A percentile compares a stretch with the other conserved stretches of the same genome.
These are phyloP conservation scores for Aldabrachelys gigantea DNA, from an alignment of 2,113 vertebrate genomes.

Conservation along the genomic window DNA sequence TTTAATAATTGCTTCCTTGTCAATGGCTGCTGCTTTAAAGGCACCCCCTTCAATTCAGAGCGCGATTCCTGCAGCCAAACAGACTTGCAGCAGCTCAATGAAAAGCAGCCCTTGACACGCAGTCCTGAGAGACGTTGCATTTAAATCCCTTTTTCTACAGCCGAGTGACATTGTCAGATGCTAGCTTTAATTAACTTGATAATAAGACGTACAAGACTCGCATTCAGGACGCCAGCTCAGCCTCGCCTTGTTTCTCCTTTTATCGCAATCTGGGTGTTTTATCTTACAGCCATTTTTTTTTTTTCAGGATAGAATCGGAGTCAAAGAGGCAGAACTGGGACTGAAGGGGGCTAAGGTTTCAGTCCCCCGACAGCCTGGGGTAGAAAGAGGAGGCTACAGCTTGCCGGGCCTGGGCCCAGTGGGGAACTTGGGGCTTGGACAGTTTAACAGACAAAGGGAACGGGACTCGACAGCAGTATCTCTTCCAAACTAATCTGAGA, in stretches of 20 bases:
- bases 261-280: slow-evolving; percentile 79
- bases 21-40: slow-evolving; percentile 78
- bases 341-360: neutral
- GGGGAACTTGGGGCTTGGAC: neutral
- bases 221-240: slow-evolving; percentile 86
- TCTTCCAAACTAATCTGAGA: neutral
- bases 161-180: slow-evolving; percentile 99
- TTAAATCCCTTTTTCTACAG: slow-evolving; percentile 99
- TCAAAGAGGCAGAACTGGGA: slow-evolving; percentile 11
- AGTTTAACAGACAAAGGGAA: neutral
- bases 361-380: neutral
- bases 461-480: neutral
- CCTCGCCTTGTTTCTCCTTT: slow-evolving; percentile 88
- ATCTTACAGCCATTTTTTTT: slow-evolving; percentile 72
- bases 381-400: neutral
- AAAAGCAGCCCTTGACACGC: slow-evolving; percentile 95
- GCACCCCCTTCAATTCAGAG: slow-evolving; percentile 79
- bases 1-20: slow-evolving; percentile 95
- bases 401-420: neutral
- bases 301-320: slow-evolving; percentile 60
- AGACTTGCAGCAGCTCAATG: slow-evolving; percentile 84
- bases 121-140: slow-evolving; percentile 95
- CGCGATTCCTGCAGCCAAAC: slow-evolving; percentile 81
- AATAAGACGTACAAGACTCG: slow-evolving; percentile 97
- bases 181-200: slow-evolving; percentile 99